Evolutionary conservation across 2,888 invertebrate genomes (phyloP), one percentile per base, ranked within the genome.

Genomic region (Eupithecia pulchellata): DNA sequence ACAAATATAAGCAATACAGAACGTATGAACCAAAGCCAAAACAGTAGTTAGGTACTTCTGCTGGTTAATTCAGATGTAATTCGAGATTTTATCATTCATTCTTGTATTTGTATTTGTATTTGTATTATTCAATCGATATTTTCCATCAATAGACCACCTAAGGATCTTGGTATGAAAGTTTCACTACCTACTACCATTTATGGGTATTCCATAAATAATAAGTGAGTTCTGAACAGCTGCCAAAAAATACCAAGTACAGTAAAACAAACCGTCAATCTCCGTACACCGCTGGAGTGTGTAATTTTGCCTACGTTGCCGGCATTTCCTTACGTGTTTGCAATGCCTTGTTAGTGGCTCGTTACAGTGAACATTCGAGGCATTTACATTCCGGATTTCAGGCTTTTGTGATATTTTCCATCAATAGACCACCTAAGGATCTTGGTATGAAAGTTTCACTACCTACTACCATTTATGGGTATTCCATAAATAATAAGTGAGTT

Each of bases 301-400:
- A 64, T 64, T 64, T 68, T 63, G 68, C 58, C 42, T 63, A 67
- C 67, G 62, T 55, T 67, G 73, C 47, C 64, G 73, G 64, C 62
- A 63, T 70, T 70, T 73, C 73, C 73, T 73, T 71, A 70, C 67
- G 67, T 74, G 75, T 74, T 77, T 71, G 75, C 70, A 58, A 69
- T 60, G 68, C 72, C 76, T 76, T 75, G 76, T 76, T 75, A 78
- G 75, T 73, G 69, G 73, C 69, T 75, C 76, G 77, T 76, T 76
- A 74, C 58, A 36, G 65, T 52, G 55, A 69, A 64, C 73, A 68
- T 67, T 66, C 66, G 58, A 68, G 58, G 65, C 67, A 71, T 68
- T 71, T 73, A 66, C 73, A 47, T 70, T 67, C 47, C 65, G 70
- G 73, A 70, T 73, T 73, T 66, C 30, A 57, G 32, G 67, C 70